phyloP scores from a whole-genome alignment of 2,888 invertebrate species.

The Keiferia lycopersicella region DNA sequence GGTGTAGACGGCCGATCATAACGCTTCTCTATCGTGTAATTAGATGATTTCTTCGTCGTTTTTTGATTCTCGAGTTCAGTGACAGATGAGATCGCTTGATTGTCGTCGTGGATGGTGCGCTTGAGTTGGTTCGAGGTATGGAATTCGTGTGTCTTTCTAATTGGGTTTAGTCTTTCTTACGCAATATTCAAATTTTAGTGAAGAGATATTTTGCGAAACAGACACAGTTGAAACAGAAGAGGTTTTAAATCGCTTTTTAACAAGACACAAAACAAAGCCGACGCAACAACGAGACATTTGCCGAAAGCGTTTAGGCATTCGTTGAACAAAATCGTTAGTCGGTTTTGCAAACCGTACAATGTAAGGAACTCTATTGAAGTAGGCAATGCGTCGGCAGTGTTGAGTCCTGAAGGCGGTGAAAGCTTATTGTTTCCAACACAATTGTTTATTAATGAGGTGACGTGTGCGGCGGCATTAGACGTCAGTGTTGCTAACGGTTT shows the following conservation, averaged over 20 bases:
- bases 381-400: slow-evolving; percentile 27
- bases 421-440: slow-evolving; percentile 28
- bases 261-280: background rate
- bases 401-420: slow-evolving; percentile 28
- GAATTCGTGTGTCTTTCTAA: slow-evolving; percentile 5
- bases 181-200: background rate
- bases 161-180: background rate
- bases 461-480: slow-evolving; percentile 26
- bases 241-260: background rate
- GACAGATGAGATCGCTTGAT: slow-evolving; percentile 26
- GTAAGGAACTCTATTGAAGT: slow-evolving; percentile 28
- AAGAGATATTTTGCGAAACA: background rate
- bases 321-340: slow-evolving; percentile 12
- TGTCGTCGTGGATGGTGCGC: slow-evolving; percentile 20
- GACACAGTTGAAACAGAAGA: background rate
- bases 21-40: slow-evolving; percentile 51
- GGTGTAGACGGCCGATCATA: slow-evolving; percentile 36
- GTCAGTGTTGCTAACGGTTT: slow-evolving; percentile 2
- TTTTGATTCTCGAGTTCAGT: slow-evolving; percentile 32
- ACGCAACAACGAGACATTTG: slow-evolving; percentile 10
- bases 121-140: background rate
- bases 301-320: slow-evolving; percentile 7
- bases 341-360: slow-evolving; percentile 21
- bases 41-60: slow-evolving; percentile 38
- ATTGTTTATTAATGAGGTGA: slow-evolving; percentile 32